These are phyloP conservation scores for Corythaixoides concolor DNA, from an alignment of 2,113 vertebrate species.

Conservation along the genomic window DNA sequence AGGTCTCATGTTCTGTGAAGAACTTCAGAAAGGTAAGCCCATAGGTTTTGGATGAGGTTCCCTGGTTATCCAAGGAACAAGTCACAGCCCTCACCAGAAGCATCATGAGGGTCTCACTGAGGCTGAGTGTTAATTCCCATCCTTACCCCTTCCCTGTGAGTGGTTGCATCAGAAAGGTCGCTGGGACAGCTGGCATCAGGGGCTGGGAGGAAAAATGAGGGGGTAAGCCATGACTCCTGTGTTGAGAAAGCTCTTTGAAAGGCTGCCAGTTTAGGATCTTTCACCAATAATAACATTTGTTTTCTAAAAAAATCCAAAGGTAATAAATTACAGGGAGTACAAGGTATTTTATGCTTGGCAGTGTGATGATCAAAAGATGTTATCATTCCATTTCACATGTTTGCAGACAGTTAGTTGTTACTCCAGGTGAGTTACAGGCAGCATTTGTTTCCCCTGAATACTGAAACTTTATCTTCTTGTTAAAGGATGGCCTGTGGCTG, in stretches of 20 bases:
- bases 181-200: background rate
- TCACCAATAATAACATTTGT: slow-evolving; percentile 16
- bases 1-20: background rate
- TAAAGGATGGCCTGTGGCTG: background rate
- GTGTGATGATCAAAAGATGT: slow-evolving; percentile 55
- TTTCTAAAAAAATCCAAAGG: slow-evolving; percentile 23
- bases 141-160: background rate
- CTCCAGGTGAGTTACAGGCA: background rate
- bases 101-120: background rate
- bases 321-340: slow-evolving; percentile 28
- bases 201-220: background rate
- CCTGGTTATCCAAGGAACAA: background rate
- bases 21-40: background rate
- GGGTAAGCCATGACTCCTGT: background rate
- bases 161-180: background rate
- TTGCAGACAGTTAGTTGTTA: slow-evolving; percentile 31
- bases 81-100: background rate
- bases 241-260: slow-evolving; percentile 16
- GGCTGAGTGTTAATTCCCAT: background rate
- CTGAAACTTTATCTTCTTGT: background rate
- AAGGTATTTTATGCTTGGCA: slow-evolving; percentile 29
- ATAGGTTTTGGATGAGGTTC: background rate
- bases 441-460: background rate
- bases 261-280: slow-evolving; percentile 3
- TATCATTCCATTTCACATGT: slow-evolving; percentile 1